Base-by-base conservation (phyloP, 2,888 invertebrate genomes). In the Himalopsyche tibetana region DNA sequence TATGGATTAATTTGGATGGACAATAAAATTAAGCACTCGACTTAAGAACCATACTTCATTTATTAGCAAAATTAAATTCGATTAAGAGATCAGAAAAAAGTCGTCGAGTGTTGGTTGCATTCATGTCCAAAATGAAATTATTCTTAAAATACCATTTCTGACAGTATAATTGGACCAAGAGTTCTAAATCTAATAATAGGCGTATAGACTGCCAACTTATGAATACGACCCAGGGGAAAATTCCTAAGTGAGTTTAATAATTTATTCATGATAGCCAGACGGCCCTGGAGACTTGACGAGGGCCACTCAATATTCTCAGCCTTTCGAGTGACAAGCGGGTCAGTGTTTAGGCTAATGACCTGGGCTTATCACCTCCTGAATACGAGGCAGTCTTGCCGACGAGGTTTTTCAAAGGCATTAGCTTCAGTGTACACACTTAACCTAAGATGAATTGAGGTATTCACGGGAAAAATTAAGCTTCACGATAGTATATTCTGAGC, bases 341-440 rank as follows among this genome's bases (percentile, higher is more conserved):
- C 74, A 74, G 74, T 51, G 51, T 74, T 74, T 74, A 74, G 74
- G 74, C 74, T 74, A 74, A 74, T 74, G 74, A 74, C 74, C 74
- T 36, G 36, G 19, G 74, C 36, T 74, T 74, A 74, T 74, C 74
- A 74, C 74, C 74, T 74, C 36, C 19, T 74, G 36, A 15, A 74
- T 74, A 74, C 28, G 19, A 36, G 36, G 12, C 36, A 38, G 15
- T 12, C 74, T 36, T 38, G 15, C 15, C 51, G 15, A 5, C 51
- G 51, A 51, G 51, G 51, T 51, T 51, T 51, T 51, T 15, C 2
- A 15, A 51, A 51, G 15, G 51, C 15, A 51, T 4, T 5, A 51
- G 51, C 15, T 51, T 15, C 15, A 15, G 12, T 15, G 51, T 15
- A 28, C 28, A 28, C 2, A 28, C 28, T 28, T 28, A 15, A 51